Percentiles rank a stretch among this genome's conserved stretches.
These are phyloP conservation scores for Baronia brevicornis DNA, from an alignment of 2,888 invertebrate genomes.

Conservation along the genomic window DNA sequence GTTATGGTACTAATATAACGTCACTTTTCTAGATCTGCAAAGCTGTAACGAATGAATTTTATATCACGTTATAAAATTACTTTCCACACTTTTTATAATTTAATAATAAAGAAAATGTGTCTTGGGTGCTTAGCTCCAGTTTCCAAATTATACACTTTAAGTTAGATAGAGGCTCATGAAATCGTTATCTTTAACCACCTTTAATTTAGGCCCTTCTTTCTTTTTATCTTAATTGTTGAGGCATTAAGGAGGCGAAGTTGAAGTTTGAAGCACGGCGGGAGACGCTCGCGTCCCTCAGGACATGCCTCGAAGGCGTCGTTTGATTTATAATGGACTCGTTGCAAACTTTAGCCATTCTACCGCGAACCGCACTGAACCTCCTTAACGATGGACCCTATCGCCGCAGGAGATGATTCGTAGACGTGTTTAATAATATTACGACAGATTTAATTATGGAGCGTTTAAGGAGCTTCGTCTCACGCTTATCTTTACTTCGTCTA, in stretches of 20 bases:
- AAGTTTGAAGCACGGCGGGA: slow-evolving; percentile 63
- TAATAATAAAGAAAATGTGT: background rate
- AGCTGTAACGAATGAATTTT: slow-evolving; percentile 18
- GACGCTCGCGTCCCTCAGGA: slow-evolving; percentile 69
- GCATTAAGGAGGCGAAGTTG: slow-evolving; percentile 70
- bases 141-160: slow-evolving; percentile 31
- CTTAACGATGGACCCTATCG: slow-evolving; percentile 71
- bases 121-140: too few species aligned
- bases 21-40: slow-evolving; percentile 33
- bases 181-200: slow-evolving; percentile 74
- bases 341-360: slow-evolving; percentile 72
- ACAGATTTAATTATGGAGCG: slow-evolving; percentile 74
- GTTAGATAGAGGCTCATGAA: slow-evolving; percentile 58
- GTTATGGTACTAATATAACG: slow-evolving; percentile 40
- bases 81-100: slow-evolving; percentile 2
- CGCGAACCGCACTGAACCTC: slow-evolving; percentile 64
- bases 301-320: slow-evolving; percentile 72
- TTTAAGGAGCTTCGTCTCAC: slow-evolving; percentile 61
- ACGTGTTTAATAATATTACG: slow-evolving; percentile 75
- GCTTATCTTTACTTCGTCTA: slow-evolving; percentile 53
- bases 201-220: slow-evolving; percentile 72
- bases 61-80: slow-evolving; percentile 17
- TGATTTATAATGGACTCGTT: slow-evolving; percentile 76
- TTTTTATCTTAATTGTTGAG: slow-evolving; percentile 76
- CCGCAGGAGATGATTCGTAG: slow-evolving; percentile 73